Percentiles rank a stretch among this genome's conserved stretches.
phyloP scores from a whole-genome alignment of 2,888 invertebrate species.

The Ceriagrion tenellum region DNA sequence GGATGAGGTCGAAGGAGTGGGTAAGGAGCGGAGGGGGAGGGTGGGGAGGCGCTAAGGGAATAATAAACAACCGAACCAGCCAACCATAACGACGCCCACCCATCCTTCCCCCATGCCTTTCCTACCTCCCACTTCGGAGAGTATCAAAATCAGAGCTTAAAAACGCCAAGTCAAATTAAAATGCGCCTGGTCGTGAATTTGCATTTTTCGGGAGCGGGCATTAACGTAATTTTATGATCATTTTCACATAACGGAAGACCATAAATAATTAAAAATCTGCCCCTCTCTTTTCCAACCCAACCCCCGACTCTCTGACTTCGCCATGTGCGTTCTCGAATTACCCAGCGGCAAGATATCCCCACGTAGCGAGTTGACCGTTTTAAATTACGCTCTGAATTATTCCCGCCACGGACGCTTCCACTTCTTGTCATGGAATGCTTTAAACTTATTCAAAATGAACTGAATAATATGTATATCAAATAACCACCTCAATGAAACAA shows the following conservation, averaged over 20 bases:
- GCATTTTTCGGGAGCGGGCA: neutral
- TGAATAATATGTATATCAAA: neutral
- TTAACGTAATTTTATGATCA: conserved; percentile 29
- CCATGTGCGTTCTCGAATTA: neutral
- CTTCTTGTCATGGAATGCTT: neutral
- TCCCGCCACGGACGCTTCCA: neutral
- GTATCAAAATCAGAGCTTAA: neutral
- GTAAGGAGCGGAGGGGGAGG: neutral
- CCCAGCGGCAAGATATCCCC: neutral
- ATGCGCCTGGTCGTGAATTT: neutral
- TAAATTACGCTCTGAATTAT: neutral
- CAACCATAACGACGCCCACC: neutral
- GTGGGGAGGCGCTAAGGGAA: neutral
- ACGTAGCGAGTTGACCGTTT: neutral
- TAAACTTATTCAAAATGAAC: neutral
- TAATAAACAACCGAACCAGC: conserved; percentile 4
- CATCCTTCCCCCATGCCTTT: neutral
- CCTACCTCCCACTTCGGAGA: neutral
- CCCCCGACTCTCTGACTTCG: no score
- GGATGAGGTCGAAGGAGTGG: neutral
- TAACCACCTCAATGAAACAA: neutral
- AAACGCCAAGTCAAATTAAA: neutral
- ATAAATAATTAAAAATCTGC: neutral
- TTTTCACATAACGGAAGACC: conserved; percentile 14
- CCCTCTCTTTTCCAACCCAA: neutral